These are phyloP conservation scores for Trinectes maculatus DNA, from an alignment of 2,113 vertebrate species.

Conservation along the genomic window DNA sequence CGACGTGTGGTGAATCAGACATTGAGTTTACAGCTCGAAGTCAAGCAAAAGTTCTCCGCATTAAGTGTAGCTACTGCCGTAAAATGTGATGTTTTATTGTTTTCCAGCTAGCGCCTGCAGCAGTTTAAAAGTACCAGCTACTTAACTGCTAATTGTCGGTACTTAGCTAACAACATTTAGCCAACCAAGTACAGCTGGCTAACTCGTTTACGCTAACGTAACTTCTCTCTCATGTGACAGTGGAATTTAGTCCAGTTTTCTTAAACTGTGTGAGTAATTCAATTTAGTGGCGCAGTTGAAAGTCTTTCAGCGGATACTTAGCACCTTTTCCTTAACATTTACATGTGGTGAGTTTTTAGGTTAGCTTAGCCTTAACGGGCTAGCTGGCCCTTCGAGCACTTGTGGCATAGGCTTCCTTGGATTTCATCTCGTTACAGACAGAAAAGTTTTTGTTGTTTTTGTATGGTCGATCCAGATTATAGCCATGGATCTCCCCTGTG, in stretches of 20 bases:
- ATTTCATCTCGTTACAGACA: background rate
- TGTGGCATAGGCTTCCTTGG: slow-evolving; percentile 26
- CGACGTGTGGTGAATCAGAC: slow-evolving; percentile 20
- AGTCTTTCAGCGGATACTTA: background rate
- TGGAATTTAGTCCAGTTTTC: background rate
- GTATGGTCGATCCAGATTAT: too few relatives aligned
- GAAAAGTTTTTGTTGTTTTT: background rate
- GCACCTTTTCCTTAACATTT: slow-evolving; percentile 14
- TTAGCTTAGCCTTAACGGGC: slow-evolving; percentile 66
- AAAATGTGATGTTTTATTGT: background rate
- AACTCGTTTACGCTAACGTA: background rate
- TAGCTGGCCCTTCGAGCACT: slow-evolving; percentile 55
- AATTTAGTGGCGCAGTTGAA: background rate
- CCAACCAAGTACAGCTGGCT: slow-evolving; percentile 15
- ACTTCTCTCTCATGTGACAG: slow-evolving; percentile 3
- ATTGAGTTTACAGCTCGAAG: background rate
- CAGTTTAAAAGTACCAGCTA: slow-evolving; percentile 58
- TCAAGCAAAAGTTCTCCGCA: background rate
- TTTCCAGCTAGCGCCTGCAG: slow-evolving; percentile 27
- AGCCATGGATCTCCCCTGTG: too few relatives aligned
- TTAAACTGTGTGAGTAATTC: background rate
- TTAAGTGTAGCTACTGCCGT: background rate
- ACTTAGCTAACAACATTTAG: slow-evolving; percentile 55
- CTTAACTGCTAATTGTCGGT: slow-evolving; percentile 57
- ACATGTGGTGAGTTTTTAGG: slow-evolving; percentile 42